A percentile compares a stretch with the other conserved stretches of the same genome.
Conservation (phyloP, 92 coral and sea anemone genomes). For the Scolanthus callimorphus region DNA sequence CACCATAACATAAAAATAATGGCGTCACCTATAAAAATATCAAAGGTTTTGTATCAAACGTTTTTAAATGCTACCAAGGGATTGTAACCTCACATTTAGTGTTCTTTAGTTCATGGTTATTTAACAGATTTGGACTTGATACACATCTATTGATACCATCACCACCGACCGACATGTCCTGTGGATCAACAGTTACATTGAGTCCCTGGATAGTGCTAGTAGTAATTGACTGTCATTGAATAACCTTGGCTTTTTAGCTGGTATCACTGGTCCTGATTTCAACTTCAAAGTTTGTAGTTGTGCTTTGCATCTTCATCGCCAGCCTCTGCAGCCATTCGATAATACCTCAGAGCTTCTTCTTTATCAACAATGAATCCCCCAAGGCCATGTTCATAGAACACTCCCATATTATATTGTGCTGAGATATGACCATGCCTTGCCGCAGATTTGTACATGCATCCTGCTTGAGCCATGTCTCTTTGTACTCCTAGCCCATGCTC, state of each 20-base stretch:
- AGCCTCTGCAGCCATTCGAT: conserved; percentile 90
- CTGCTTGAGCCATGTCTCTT: conserved; percentile 71
- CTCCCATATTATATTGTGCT: conserved; percentile 89
- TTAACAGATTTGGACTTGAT: conserved; percentile 74
- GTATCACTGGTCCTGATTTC: conserved; percentile 21
- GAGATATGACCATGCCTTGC: conserved; percentile 86
- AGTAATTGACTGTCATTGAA: conserved; percentile 13
- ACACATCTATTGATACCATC: conserved; percentile 68
- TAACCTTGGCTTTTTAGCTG: conserved; percentile 8
- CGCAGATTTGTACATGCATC: conserved; percentile 68
- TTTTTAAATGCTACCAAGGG: conserved; percentile 35
- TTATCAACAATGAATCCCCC: conserved; percentile 82
- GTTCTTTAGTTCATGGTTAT: conserved; percentile 6
- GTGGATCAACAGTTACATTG: no score
- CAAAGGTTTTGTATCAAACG: no score
- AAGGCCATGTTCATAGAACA: conserved; percentile 89
- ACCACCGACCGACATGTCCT: not conserved
- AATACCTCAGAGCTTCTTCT: conserved; percentile 77
- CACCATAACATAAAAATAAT: no score
- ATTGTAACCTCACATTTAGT: conserved; percentile 3
- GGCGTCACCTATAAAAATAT: no score
- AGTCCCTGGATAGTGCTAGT: conserved; percentile 17
- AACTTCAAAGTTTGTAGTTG: conserved; percentile 48
- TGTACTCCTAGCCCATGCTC: conserved; percentile 87
- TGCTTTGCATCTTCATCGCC: conserved; percentile 92